phyloP scores from a whole-genome alignment of 2,888 invertebrate species.

The Phanerotoma sp. region DNA sequence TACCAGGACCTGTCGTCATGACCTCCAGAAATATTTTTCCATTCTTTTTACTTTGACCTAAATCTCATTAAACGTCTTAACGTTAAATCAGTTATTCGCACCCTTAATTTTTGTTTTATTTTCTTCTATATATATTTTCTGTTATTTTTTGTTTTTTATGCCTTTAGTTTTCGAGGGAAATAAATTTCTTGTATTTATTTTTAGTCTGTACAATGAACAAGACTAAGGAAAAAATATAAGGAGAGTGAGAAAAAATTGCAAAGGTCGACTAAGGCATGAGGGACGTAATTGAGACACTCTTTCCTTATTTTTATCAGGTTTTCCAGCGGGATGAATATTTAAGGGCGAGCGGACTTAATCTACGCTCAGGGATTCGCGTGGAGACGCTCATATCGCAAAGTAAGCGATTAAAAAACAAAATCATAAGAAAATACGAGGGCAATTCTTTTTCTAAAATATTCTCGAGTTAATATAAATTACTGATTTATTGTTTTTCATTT shows the following conservation, averaged over 20 bases:
- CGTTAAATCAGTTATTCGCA: neutral
- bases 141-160: too few species aligned
- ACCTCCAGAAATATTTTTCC: constrained; percentile 13
- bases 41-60: constrained; percentile 14
- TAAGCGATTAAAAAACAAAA: constrained; percentile 28
- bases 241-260: constrained; percentile 23
- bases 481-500: too few species aligned
- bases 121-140: too few species aligned
- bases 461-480: too few species aligned
- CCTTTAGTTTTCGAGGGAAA: too few species aligned
- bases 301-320: constrained; percentile 62
- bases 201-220: too few species aligned
- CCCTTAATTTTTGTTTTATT: neutral
- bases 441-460: constrained; percentile 38
- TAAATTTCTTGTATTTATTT: too few species aligned
- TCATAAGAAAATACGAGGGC: constrained; percentile 2
- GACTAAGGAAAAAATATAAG: neutral
- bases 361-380: constrained; percentile 60
- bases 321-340: constrained; percentile 63
- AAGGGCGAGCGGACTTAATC: constrained; percentile 62
- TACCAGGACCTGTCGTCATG: constrained; percentile 27
- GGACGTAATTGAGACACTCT: constrained; percentile 29
- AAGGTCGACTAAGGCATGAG: constrained; percentile 6
- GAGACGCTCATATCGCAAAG: constrained; percentile 35
- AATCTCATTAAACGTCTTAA: constrained; percentile 24